Conservation (phyloP, 1,140 invertebrate genomes). For the Hydropsyche tenuis region DNA sequence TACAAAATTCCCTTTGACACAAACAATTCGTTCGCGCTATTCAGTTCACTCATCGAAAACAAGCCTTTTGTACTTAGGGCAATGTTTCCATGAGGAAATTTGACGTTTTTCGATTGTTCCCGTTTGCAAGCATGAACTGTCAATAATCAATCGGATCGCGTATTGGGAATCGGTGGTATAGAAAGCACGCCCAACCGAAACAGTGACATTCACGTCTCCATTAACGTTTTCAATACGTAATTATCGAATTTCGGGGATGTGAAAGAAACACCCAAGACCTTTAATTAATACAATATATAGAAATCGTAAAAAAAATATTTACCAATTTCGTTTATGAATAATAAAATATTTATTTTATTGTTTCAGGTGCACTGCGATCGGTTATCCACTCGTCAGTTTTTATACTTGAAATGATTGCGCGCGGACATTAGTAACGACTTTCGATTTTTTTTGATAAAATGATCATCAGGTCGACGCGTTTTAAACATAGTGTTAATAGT, state of each 20-base stretch:
- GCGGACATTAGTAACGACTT: background rate
- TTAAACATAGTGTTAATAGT: background rate
- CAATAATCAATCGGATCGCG: no score
- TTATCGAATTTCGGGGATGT: conserved; percentile 4
- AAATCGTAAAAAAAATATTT: no score
- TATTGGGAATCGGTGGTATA: no score
- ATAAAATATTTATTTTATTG: background rate
- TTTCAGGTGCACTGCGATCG: background rate
- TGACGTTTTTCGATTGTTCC: no score
- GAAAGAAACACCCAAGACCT: background rate
- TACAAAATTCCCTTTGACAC: no score
- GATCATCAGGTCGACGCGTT: conserved; percentile 46
- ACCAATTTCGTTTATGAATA: no score
- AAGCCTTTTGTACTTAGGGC: no score
- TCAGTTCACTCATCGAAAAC: no score
- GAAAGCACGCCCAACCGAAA: background rate
- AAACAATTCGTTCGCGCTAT: no score
- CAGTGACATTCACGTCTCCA: conserved; percentile 18
- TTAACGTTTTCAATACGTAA: conserved; percentile 26
- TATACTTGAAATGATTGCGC: background rate
- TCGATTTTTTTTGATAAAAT: conserved; percentile 34
- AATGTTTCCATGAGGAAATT: no score
- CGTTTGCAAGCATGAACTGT: no score
- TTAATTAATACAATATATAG: no score
- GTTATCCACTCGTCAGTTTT: background rate